phyloP scores from a whole-genome alignment of 1,140 invertebrate genomes.

The Pachypeltis micranthus region DNA sequence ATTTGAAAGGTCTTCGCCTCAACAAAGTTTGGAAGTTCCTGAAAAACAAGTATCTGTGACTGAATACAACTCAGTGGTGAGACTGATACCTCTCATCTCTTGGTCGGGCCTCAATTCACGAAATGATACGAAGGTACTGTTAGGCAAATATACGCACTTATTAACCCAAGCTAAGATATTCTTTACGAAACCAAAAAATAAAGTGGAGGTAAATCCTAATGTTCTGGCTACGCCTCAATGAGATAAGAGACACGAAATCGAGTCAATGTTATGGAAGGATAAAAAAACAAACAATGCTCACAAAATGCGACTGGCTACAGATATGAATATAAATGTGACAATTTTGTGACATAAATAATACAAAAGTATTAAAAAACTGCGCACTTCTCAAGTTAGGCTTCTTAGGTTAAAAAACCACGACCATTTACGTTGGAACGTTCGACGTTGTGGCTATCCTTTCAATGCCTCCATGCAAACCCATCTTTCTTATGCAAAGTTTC shows the following conservation, averaged over 20 bases:
- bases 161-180: conserved; percentile 1
- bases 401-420: too few relatives aligned
- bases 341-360: too few relatives aligned
- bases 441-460: too few relatives aligned
- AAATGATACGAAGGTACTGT: background rate
- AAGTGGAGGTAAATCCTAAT: too few relatives aligned
- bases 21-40: background rate
- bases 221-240: too few relatives aligned
- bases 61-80: conserved; percentile 13
- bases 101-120: conserved; percentile 16
- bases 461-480: too few relatives aligned
- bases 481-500: too few relatives aligned
- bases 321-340: too few relatives aligned
- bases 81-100: conserved; percentile 20
- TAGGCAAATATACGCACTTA: background rate
- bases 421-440: too few relatives aligned
- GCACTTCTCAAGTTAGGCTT: too few relatives aligned
- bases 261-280: background rate
- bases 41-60: background rate
- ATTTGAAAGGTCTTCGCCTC: background rate
- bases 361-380: too few relatives aligned
- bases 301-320: background rate
- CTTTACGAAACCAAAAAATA: background rate
- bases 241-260: too few relatives aligned
- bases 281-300: background rate